Evolutionary conservation across 1,140 invertebrate species (phyloP).

Genomic region (Agrilus planipennis): DNA sequence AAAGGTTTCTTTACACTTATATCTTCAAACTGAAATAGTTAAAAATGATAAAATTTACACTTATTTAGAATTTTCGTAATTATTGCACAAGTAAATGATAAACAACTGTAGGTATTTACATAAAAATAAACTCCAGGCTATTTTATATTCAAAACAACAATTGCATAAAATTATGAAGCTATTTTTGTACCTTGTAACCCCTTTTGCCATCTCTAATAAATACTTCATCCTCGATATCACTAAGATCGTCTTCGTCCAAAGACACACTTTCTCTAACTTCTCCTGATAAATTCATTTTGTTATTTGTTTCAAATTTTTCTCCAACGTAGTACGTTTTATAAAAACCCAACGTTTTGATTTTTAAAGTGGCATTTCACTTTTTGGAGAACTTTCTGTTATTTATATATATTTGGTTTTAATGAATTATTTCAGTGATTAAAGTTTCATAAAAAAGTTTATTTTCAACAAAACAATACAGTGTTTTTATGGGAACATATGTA

Average conservation of each 20-base stretch:
- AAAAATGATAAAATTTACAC: no score
- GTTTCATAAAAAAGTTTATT: neutral
- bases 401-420: neutral
- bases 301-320: conserved; percentile 27
- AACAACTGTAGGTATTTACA: no score
- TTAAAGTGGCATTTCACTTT: neutral
- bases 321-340: neutral
- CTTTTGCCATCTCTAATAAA: conserved; percentile 61
- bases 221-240: conserved; percentile 64
- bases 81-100: no score
- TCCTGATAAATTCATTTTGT: conserved; percentile 28
- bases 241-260: conserved; percentile 44
- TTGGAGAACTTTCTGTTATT: neutral
- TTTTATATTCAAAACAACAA: no score
- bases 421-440: neutral
- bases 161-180: no score
- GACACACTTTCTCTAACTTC: conserved; percentile 33
- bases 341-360: conserved; percentile 3
- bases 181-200: conserved; percentile 38
- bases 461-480: no score
- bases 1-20: conserved; percentile 58
- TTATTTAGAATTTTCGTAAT: no score
- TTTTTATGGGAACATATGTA: no score
- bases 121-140: no score
- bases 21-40: conserved; percentile 45